A percentile compares a stretch with the other conserved stretches of the same genome.
Evolutionary conservation across 23 tunicate species (phyloP).

Genomic region (Aplidium turbinatum): DNA sequence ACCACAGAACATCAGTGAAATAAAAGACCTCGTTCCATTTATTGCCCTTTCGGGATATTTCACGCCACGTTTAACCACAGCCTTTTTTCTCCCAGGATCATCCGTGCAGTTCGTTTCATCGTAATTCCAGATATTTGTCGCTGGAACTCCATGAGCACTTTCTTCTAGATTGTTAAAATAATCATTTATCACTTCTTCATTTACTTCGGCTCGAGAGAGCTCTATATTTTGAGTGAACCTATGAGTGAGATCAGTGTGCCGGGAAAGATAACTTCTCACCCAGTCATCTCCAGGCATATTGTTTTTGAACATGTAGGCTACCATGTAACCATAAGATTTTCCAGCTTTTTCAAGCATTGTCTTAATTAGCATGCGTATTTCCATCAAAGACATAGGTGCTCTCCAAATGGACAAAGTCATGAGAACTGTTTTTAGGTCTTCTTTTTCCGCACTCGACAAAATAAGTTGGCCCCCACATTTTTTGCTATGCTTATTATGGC

Average conservation of each 20-base stretch:
- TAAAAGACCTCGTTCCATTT: constrained; percentile 1
- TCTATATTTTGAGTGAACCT: background rate
- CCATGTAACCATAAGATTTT: background rate
- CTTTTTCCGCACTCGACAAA: background rate
- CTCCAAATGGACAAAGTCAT: constrained; percentile 15
- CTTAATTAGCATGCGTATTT: constrained; percentile 4
- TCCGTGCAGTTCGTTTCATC: constrained; percentile 16
- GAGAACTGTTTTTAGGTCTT: constrained; percentile 1
- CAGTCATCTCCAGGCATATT: constrained; percentile 23
- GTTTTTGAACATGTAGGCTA: background rate
- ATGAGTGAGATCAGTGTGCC: background rate
- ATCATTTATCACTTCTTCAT: constrained; percentile 11
- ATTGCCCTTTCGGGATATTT: constrained; percentile 29
- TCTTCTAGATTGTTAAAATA: constrained; percentile 6
- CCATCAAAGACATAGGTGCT: background rate
- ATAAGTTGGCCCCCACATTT: background rate
- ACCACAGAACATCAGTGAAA: constrained; percentile 4
- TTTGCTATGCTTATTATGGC: background rate
- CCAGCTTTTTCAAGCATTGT: background rate
- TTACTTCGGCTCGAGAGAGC: background rate
- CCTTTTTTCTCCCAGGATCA: constrained; percentile 15
- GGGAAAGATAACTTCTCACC: too few species aligned
- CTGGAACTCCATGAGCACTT: constrained; percentile 1
- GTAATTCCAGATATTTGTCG: constrained; percentile 2
- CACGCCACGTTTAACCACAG: background rate